These are phyloP conservation scores for Papilio demoleus DNA, from an alignment of 2,888 invertebrate species.

Conservation along the genomic window DNA sequence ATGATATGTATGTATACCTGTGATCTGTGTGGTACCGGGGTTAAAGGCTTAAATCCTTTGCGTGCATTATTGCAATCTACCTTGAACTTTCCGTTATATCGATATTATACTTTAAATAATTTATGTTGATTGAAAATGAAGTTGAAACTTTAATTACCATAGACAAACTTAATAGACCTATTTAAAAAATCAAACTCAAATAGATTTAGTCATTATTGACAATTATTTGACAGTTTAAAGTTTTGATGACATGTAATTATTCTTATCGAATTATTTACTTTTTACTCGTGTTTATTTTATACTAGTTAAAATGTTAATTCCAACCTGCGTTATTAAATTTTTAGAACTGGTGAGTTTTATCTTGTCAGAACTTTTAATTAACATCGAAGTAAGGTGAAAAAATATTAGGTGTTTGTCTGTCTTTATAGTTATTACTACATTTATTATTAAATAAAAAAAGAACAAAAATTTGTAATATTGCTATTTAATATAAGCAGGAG, in stretches of 20 bases:
- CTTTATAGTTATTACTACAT: not conserved
- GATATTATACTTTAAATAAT: not conserved
- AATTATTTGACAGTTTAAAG: constrained; percentile 44
- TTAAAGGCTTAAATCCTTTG: not conserved
- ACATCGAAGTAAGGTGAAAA: constrained; percentile 1
- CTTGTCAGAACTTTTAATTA: not conserved
- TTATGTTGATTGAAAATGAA: not conserved
- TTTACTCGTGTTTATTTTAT: constrained; percentile 37
- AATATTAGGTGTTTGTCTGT: not conserved
- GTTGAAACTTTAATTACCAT: not conserved
- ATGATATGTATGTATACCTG: too few relatives aligned
- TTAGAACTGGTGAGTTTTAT: constrained; percentile 69
- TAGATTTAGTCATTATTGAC: constrained; percentile 17
- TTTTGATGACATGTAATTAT: constrained; percentile 53
- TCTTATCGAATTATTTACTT: constrained; percentile 45
- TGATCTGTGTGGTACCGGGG: too few relatives aligned
- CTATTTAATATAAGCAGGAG: not conserved
- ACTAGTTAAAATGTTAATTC: constrained; percentile 69
- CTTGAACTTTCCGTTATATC: not conserved
- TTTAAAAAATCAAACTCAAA: not conserved
- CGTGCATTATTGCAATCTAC: not conserved
- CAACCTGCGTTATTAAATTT: constrained; percentile 76
- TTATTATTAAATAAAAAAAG: not conserved
- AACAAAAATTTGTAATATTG: not conserved
- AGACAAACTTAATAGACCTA: not conserved